Evolutionary conservation across 2,797 vertebrate species (phyloP), one percentile per base, ranked within the genome.

Genomic region (Silurus lanzhouensis): DNA sequence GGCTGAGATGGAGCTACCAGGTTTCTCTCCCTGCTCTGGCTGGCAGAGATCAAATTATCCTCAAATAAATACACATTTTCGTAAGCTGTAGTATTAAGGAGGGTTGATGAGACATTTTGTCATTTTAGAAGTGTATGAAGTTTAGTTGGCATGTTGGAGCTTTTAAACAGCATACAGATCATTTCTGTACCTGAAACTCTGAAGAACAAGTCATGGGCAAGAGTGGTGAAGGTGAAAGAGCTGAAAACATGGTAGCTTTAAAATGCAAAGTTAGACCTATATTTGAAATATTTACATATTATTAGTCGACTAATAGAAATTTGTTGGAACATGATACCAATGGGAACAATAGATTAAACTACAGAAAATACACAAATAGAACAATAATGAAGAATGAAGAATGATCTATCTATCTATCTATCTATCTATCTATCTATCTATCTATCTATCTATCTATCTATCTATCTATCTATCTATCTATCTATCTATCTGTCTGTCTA

Each of bases 1-100:
- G 68, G n/a, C 82, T 10, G 38, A 79, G 75, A 20, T 60, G 86
- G 77, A 61, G 77, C 82, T 80, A 79, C 85, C 27, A 48, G 31
- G 52, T n/a, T n/a, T 13, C 52, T 70, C 48, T 57, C 15, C 8
- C 13, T 61, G 13, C 5, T 12, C 77, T n/a, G 15, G 76, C 52
- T 79, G 55, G 55, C 57, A n/a, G 55, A 22, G 48, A 68, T 80
- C 25, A 79, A 48, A 79, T 84, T 55, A 79, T 79, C 75, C 66
- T 61, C 38, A 60, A 78, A 84, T 19, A 46, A 63, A 9, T 44
- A 10, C 76, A 63, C 61, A 78, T 7, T 71, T 71, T 84, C 60
- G 15, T 10, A 46, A 7, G 75, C 44, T 38, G 31, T 38, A 38
- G 31, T 57, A 6, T 31, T 4, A 44, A 17, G 81, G 77, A 85